Conservation (phyloP, 2,113 vertebrate genomes). For the Heterotilapia buettikoferi region DNA sequence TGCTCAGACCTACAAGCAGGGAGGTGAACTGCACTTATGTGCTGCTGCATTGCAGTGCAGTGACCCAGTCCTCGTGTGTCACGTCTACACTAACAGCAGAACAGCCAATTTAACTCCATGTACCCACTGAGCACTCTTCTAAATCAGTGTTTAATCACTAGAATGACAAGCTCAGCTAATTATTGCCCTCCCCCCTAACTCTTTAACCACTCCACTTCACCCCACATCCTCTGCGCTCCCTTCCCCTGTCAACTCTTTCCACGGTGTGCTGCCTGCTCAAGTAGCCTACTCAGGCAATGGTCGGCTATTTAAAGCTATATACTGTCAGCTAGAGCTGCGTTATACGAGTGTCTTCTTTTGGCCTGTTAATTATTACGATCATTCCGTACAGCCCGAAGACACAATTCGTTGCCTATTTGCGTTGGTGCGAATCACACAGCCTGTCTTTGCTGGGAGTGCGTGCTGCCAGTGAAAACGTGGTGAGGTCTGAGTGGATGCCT, state of each 20-base stretch:
- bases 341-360: conserved; percentile 7
- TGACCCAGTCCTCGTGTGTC: conserved; percentile 32
- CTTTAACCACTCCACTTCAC: background rate
- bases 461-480: background rate
- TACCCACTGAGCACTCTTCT: conserved; percentile 28
- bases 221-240: conserved; percentile 18
- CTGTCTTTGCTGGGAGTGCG: background rate
- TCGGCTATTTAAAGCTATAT: conserved; percentile 28
- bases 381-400: conserved; percentile 1
- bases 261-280: background rate
- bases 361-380: conserved; percentile 49
- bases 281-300: conserved; percentile 2
- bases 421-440: background rate
- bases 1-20: background rate
- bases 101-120: conserved; percentile 38
- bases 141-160: conserved; percentile 64
- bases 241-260: background rate
- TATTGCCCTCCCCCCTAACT: conserved; percentile 14
- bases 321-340: conserved; percentile 15
- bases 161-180: conserved; percentile 57
- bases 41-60: conserved; percentile 28
- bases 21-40: background rate
- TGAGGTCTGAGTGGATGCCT: background rate
- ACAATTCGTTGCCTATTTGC: conserved; percentile 1
- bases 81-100: conserved; percentile 16